phyloP scores from a whole-genome alignment of 2,113 vertebrate genomes.

The Phalacrocorax carbo region DNA sequence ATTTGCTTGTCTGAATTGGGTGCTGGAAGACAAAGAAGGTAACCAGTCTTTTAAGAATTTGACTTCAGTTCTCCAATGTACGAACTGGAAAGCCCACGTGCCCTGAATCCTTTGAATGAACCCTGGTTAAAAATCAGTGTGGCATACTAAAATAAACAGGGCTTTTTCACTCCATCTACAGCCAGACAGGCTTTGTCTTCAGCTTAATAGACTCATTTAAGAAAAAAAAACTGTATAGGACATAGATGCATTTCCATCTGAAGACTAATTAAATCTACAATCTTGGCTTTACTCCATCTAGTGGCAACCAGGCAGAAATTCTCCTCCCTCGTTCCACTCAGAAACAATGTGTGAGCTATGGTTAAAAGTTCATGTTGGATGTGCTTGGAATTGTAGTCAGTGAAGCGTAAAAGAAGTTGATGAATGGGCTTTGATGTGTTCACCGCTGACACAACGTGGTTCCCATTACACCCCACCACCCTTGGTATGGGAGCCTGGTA shows the following conservation, averaged over 20 bases:
- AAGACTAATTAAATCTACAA: not conserved
- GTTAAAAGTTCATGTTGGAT: not conserved
- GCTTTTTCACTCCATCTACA: not conserved
- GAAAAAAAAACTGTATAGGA: not conserved
- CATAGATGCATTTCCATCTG: not conserved
- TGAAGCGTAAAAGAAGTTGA: not conserved
- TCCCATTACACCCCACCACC: not conserved
- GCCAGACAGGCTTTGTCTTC: not conserved
- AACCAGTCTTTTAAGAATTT: not conserved
- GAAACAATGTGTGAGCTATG: rapidly evolving
- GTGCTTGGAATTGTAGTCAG: not conserved
- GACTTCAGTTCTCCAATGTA: not conserved
- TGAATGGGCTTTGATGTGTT: not conserved
- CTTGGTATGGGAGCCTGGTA: not conserved
- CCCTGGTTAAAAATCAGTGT: not conserved
- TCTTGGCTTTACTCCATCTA: constrained; percentile 70
- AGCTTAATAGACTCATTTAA: not conserved
- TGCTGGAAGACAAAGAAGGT: not conserved
- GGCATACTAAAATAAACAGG: not conserved
- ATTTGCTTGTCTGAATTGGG: not conserved
- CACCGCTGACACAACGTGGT: not conserved
- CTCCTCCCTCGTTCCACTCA: not conserved
- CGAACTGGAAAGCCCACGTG: not conserved
- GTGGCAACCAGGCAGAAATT: constrained; percentile 35
- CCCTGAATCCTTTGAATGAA: not conserved